phyloP scores from a whole-genome alignment of 53 echinoderm and acorn worm species.

The Antedon mediterranea region DNA sequence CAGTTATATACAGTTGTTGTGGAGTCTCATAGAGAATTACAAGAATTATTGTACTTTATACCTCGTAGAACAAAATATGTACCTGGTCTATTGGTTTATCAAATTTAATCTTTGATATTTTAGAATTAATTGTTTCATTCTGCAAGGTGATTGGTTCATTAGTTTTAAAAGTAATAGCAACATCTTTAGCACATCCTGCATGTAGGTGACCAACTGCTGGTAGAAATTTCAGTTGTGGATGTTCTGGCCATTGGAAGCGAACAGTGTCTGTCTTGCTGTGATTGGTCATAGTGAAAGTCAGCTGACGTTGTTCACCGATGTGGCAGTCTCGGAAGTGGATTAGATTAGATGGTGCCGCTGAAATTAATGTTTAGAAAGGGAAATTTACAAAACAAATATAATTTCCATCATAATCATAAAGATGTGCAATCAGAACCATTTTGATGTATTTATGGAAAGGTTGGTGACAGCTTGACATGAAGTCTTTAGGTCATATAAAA shows the following conservation, averaged over 20 bases:
- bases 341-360: slow-evolving; percentile 86
- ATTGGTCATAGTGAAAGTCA: slow-evolving; percentile 89
- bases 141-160: slow-evolving; percentile 38
- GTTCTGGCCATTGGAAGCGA: slow-evolving; percentile 97
- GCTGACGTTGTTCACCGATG: slow-evolving; percentile 61
- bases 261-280: slow-evolving; percentile 67
- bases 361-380: no score
- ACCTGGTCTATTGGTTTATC: slow-evolving; percentile 85
- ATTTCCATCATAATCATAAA: no score
- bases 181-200: slow-evolving; percentile 72
- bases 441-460: no score
- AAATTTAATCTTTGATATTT: slow-evolving; percentile 75
- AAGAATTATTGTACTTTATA: not conserved
- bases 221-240: slow-evolving; percentile 70
- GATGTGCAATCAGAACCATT: no score
- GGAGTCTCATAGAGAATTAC: no score
- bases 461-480: no score
- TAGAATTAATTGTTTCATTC: slow-evolving; percentile 38
- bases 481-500: no score
- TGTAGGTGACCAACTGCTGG: slow-evolving; percentile 83
- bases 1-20: no score
- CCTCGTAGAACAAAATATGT: not conserved
- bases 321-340: slow-evolving; percentile 92
- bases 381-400: no score
- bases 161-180: slow-evolving; percentile 68